A percentile compares a stretch with the other conserved stretches of the same genome.
phyloP scores from a whole-genome alignment of 2,113 vertebrate species.

The Actenoides lindsayi region DNA sequence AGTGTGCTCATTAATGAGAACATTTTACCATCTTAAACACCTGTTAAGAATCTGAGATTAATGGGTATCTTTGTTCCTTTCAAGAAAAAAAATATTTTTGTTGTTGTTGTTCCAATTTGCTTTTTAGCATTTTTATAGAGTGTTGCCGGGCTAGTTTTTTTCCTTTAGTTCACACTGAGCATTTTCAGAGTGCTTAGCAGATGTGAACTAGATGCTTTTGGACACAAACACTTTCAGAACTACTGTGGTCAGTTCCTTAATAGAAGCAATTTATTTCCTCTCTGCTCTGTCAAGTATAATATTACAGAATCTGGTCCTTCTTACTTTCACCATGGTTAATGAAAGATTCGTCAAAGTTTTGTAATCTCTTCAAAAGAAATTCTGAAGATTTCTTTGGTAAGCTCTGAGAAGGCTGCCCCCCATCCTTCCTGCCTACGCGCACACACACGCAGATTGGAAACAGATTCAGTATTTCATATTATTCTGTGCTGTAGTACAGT shows the following conservation, averaged over 20 bases:
- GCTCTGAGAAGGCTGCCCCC: background rate
- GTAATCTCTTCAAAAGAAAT: background rate
- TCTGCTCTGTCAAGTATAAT: background rate
- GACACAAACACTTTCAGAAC: background rate
- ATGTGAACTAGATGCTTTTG: background rate
- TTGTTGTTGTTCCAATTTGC: background rate
- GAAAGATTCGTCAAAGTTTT: background rate
- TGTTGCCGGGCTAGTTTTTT: background rate
- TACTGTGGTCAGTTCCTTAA: background rate
- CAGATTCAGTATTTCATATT: fast-evolving
- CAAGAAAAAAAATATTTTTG: background rate
- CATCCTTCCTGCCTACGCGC: background rate
- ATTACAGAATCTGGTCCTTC: background rate
- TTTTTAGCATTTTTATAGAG: background rate
- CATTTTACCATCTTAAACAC: background rate
- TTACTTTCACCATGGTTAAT: background rate
- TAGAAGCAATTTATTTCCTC: background rate
- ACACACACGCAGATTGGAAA: fast-evolving
- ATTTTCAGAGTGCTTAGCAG: background rate
- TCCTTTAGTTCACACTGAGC: background rate
- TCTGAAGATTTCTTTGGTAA: background rate
- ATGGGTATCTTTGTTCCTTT: background rate
- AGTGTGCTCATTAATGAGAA: background rate
- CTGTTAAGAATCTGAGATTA: background rate
- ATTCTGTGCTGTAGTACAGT: background rate